Evolutionary conservation across 1,140 invertebrate species (phyloP), one percentile per base, ranked within the genome.

Genomic region (Zaprionus davidi): DNA sequence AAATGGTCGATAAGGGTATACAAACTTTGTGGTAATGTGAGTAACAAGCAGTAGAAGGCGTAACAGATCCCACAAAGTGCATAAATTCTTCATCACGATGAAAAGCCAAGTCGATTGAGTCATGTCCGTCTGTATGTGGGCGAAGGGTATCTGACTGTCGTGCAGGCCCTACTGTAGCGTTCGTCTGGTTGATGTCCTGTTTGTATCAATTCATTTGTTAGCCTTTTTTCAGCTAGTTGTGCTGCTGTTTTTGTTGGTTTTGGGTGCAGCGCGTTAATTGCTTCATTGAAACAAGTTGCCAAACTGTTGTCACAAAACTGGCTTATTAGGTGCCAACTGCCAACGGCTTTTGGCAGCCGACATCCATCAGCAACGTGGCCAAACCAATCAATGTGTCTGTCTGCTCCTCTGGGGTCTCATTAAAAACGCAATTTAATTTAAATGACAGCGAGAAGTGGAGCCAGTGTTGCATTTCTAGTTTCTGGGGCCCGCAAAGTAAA

Each of bases 221-320:
- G 41, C 41, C n/a, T 41, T 41, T 41, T 41, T 41, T n/a, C 38
- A 41, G 38, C 12, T 64, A 7, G 53, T 58, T 44, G 17, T 51
- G 56, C 9, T 69, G 66, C 24, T 44, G 69, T 71, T 78, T 20
- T 51, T 26, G 24, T 46, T 49, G 71, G 57, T 53, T 24, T 28
- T 55, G 71, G 38, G 12, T 24, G 41, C 58, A 59, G 28, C 56
- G 51, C 59, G 76, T 78, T 91, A 91, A 91, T 91, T 91, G 90
- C 88, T 91, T 91, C 84, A 91, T 91, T 91, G 81, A 79, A 72
- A 91, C 76, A 87, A 79, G 82, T 78, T 83, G 58, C 70, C 83
- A 91, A 38, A 81, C 72, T 82, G 65, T 55, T 49, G 59, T 71
- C 76, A 70, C 67, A 34, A 73, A 78, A 79, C 31, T 76, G 68